Base-by-base conservation (phyloP, 1,140 invertebrate species). In the Araneus ventricosus region DNA sequence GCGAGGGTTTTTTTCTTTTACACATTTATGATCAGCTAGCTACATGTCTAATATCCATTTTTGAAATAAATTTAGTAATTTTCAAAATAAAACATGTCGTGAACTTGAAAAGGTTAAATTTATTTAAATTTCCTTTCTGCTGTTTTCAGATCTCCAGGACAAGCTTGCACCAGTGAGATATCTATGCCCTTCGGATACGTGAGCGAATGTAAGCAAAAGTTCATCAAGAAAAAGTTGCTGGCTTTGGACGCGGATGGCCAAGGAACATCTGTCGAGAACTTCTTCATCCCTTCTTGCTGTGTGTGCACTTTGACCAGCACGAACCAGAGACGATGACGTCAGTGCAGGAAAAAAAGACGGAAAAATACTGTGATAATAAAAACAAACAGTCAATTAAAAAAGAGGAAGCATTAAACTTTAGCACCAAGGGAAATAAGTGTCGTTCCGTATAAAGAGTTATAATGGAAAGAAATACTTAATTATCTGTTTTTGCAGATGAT, bases 281-380 rank as follows among this genome's bases (percentile, higher is more conserved):
- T 98, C 95, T 98, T 98, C 97, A 97, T 99, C 95, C 98, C 98
- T 90, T 98, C 98, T 95, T 98, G 98, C 95, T 99, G 98, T 95
- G 96, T 96, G 63, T 97, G 97, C 95, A 96, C 97, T 95, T 57
- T 95, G n/a, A 67, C 41, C 0, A 80, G 92, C 75, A 52, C 67
- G 7, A 22, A 59, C 0, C 86, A 89, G 52, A 63, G 59, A 52
- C 86, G 92, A 70, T 88, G 79, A 89, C 59, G 45, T 17, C 70
- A 61, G 45, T 37, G 45, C 45, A 20, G 20, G 10, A 52, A 52
- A 52, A 52, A 52, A 27, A 24, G 30, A 63, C 85, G n/a, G 10
- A 59, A 8, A 27, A 20, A 45, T 84, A 45, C 80, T 84, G 80
- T 84, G 80, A 84, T 84, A 82, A 75, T 34, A 70, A 70, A 27